These are phyloP conservation scores for Crax fasciolata DNA, from an alignment of 2,797 vertebrate genomes.

Conservation along the genomic window DNA sequence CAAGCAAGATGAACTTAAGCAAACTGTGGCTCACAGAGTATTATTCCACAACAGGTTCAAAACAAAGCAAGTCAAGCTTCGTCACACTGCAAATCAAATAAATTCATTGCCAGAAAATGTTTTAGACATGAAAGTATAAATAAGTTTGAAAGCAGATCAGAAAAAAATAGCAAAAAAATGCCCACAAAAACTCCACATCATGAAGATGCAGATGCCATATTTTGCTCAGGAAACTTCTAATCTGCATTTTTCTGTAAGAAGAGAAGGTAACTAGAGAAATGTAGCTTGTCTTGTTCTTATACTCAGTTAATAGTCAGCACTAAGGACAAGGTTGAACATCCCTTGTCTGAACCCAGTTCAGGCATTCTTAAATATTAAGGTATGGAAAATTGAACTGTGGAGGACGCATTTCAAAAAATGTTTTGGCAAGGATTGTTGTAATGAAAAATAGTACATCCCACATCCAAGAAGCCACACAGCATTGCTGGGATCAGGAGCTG, in stretches of 20 bases:
- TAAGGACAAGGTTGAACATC: background rate
- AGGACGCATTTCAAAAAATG: background rate
- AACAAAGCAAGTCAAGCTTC: background rate
- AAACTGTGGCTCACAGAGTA: background rate
- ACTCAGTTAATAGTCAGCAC: background rate
- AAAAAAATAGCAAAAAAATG: background rate
- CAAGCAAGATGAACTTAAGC: background rate
- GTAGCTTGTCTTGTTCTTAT: background rate
- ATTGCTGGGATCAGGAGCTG: background rate
- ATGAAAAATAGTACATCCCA: background rate
- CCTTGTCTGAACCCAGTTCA: background rate
- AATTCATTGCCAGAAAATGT: background rate
- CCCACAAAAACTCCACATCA: background rate
- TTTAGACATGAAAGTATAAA: background rate
- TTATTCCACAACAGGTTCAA: background rate
- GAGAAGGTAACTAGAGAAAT: background rate
- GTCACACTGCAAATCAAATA: background rate
- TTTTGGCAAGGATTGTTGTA: background rate
- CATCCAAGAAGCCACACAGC: background rate
- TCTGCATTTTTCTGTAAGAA: background rate
- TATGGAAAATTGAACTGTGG: background rate
- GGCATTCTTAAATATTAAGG: background rate
- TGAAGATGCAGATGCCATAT: background rate
- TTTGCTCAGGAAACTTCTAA: background rate
- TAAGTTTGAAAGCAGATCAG: background rate